Evolutionary conservation across 2,113 vertebrate genomes (phyloP).

Genomic region (Tragelaphus scriptus): DNA sequence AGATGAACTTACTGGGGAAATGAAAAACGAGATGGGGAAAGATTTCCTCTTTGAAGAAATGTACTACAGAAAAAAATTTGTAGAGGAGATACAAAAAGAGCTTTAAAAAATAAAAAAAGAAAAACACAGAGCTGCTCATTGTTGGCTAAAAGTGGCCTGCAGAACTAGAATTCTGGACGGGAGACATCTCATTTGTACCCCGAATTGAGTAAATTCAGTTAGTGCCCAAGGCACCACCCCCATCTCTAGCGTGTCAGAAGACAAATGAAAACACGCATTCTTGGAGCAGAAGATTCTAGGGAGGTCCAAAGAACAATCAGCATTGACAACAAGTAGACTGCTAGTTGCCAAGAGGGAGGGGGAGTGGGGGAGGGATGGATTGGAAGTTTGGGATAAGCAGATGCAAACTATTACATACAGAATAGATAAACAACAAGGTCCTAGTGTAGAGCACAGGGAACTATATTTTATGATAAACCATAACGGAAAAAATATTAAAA

Average conservation of each 20-base stretch:
- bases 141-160: neutral
- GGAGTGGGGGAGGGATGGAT: neutral
- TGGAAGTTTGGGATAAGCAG: neutral
- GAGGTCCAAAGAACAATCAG: neutral
- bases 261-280: neutral
- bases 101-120: neutral
- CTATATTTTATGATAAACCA: neutral
- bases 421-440: neutral
- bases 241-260: neutral
- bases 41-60: neutral
- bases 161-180: neutral
- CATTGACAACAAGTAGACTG: neutral
- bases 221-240: neutral
- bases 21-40: neutral
- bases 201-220: neutral
- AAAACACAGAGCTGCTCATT: neutral
- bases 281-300: neutral
- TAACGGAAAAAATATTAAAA: neutral
- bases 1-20: neutral
- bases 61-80: neutral
- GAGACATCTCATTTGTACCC: neutral
- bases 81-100: neutral
- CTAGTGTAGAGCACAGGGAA: neutral
- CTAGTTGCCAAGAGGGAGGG: neutral
- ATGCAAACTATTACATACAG: neutral